Evolutionary conservation across 1,140 invertebrate genomes (phyloP).

Genomic region (Marisa cornuarietis): DNA sequence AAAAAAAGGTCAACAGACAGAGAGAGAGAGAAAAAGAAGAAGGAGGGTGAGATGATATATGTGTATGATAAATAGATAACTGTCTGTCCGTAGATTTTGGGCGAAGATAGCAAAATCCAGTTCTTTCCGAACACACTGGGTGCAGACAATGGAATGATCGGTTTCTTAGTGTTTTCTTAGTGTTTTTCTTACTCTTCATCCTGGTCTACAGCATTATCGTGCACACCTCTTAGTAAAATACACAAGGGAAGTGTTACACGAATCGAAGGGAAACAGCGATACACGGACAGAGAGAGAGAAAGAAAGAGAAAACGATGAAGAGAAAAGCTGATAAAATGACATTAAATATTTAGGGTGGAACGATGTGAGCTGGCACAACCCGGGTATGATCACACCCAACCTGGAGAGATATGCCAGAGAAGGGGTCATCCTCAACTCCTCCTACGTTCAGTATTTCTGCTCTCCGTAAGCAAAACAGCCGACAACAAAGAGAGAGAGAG

Average conservation of each 20-base stretch:
- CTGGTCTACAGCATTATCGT: no score
- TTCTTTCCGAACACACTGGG: background rate
- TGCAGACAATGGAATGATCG: no score
- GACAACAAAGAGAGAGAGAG: no score
- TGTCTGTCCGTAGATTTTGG: background rate
- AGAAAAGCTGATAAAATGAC: background rate
- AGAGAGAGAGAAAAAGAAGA: background rate
- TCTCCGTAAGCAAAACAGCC: slow-evolving; percentile 51
- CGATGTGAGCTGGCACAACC: slow-evolving; percentile 63
- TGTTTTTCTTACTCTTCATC: no score
- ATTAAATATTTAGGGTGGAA: slow-evolving; percentile 56
- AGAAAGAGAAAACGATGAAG: background rate
- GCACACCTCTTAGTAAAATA: no score
- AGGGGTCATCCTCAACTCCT: slow-evolving; percentile 56
- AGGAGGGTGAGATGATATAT: background rate
- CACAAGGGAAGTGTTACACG: no score
- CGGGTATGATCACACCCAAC: slow-evolving; percentile 59
- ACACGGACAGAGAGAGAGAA: no score
- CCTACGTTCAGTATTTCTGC: slow-evolving; percentile 55
- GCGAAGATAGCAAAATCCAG: background rate
- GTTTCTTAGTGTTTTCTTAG: no score
- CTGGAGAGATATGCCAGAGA: slow-evolving; percentile 54
- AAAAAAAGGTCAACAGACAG: background rate
- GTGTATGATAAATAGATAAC: background rate
- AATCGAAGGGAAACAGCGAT: no score